Evolutionary conservation across 2,888 invertebrate species (phyloP).

Genomic region (Spatulosminthurus flaviceps): DNA sequence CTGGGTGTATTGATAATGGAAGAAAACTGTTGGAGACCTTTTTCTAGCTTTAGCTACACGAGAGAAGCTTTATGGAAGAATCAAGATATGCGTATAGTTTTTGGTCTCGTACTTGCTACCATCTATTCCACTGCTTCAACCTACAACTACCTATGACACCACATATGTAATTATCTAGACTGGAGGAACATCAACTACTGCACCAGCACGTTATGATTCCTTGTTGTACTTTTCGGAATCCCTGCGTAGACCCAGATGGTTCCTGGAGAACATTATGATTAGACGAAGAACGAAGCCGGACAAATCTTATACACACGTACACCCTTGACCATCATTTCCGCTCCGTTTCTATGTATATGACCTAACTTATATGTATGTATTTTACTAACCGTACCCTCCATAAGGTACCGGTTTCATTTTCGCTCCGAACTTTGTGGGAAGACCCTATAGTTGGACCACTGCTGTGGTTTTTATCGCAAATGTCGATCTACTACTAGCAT

Average conservation of each 20-base stretch:
- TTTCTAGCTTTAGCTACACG: neutral
- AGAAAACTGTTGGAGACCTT: conserved; percentile 20
- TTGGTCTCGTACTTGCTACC: neutral
- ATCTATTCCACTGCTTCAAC: too few species aligned
- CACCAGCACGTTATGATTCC: too few species aligned
- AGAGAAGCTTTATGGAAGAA: neutral
- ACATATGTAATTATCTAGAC: neutral
- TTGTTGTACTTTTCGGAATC: conserved; percentile 1
- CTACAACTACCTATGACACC: neutral
- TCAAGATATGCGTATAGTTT: neutral
- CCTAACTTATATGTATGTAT: too few species aligned
- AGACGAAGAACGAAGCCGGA: conserved; percentile 1
- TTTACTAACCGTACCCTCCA: neutral
- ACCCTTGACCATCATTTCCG: conserved; percentile 11
- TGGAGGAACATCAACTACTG: neutral
- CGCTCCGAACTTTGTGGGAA: neutral
- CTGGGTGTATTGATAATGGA: conserved; percentile 10
- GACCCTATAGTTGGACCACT: neutral
- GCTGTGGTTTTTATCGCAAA: conserved; percentile 18
- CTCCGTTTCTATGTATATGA: neutral
- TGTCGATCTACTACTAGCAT: neutral
- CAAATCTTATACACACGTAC: neutral
- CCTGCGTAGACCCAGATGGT: conserved; percentile 19
- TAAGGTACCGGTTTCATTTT: conserved; percentile 3
- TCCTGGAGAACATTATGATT: conserved; percentile 18